Evolutionary conservation across 2,888 invertebrate species (phyloP).

Genomic region (Myathropa florea): DNA sequence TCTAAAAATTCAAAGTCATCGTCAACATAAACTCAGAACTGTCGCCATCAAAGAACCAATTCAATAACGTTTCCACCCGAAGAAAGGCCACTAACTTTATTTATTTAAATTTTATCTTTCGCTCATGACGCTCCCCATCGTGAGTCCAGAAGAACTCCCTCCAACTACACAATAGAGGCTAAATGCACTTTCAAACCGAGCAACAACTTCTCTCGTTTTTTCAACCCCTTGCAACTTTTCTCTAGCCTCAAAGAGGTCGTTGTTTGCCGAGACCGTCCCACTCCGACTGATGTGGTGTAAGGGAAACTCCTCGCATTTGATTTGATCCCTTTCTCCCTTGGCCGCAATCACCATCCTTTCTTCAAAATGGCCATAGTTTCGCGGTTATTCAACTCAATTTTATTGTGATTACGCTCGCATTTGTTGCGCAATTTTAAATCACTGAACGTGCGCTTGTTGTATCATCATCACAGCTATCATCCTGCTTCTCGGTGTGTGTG

Average conservation of each 20-base stretch:
- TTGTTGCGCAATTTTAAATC: conserved; percentile 67
- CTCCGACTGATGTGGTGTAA: background rate
- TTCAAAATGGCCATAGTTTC: conserved; percentile 19
- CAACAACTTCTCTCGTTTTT: background rate
- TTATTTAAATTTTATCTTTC: conserved; percentile 43
- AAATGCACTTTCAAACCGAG: conserved; percentile 32
- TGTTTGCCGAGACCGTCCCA: conserved; percentile 26
- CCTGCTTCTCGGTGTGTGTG: background rate
- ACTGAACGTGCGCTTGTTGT: conserved; percentile 16
- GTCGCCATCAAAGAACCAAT: background rate
- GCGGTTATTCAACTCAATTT: conserved; percentile 67
- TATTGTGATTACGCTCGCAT: conserved; percentile 63
- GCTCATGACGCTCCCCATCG: background rate
- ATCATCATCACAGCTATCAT: background rate
- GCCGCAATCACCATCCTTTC: background rate
- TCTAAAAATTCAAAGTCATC: too few relatives aligned
- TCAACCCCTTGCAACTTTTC: conserved; percentile 22
- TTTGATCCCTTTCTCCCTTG: background rate
- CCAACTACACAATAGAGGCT: conserved; percentile 45
- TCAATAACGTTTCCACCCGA: background rate
- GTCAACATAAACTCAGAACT: too few relatives aligned
- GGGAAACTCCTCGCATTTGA: background rate
- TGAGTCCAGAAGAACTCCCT: background rate
- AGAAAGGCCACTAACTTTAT: background rate
- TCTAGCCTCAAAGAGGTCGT: conserved; percentile 38